These are phyloP conservation scores for Pachyrhynchus sulphureomaculatus DNA, from an alignment of 1,140 invertebrate genomes.

Conservation along the genomic window DNA sequence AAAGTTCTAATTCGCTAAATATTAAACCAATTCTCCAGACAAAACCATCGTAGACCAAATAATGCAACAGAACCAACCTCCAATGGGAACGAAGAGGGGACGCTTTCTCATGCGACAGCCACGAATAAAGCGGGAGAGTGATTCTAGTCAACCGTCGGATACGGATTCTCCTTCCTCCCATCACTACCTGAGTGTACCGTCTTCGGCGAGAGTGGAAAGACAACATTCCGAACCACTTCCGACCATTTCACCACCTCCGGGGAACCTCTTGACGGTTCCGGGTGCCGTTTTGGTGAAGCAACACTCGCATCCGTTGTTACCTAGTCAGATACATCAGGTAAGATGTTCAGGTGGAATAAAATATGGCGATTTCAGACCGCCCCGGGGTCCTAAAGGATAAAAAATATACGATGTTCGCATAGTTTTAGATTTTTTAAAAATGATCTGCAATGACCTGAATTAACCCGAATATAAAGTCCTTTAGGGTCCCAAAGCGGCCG, in stretches of 20 bases:
- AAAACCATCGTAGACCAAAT: slow-evolving; percentile 23
- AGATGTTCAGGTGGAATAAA: slow-evolving; percentile 17
- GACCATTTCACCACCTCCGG: slow-evolving; percentile 50
- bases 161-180: slow-evolving; percentile 52
- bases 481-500: too few relatives aligned
- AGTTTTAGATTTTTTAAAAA: too few relatives aligned
- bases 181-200: slow-evolving; percentile 51
- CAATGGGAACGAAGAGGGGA: slow-evolving; percentile 60
- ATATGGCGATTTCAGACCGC: too few relatives aligned
- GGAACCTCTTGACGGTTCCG: slow-evolving; percentile 62
- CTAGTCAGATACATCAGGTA: slow-evolving; percentile 54
- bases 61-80: slow-evolving; percentile 35
- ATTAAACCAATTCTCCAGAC: slow-evolving; percentile 11
- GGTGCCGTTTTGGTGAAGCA: slow-evolving; percentile 63
- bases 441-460: too few relatives aligned
- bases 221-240: slow-evolving; percentile 61
- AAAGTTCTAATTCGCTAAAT: too few relatives aligned
- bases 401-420: too few relatives aligned
- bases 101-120: slow-evolving; percentile 66
- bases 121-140: slow-evolving; percentile 64
- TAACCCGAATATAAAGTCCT: too few relatives aligned
- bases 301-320: slow-evolving; percentile 64
- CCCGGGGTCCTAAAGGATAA: too few relatives aligned
- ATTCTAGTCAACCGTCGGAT: slow-evolving; percentile 56
- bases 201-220: slow-evolving; percentile 56